Evolutionary conservation across 2,888 invertebrate genomes (phyloP), one percentile per base, ranked within the genome.

Genomic region (Papilio protenor): DNA sequence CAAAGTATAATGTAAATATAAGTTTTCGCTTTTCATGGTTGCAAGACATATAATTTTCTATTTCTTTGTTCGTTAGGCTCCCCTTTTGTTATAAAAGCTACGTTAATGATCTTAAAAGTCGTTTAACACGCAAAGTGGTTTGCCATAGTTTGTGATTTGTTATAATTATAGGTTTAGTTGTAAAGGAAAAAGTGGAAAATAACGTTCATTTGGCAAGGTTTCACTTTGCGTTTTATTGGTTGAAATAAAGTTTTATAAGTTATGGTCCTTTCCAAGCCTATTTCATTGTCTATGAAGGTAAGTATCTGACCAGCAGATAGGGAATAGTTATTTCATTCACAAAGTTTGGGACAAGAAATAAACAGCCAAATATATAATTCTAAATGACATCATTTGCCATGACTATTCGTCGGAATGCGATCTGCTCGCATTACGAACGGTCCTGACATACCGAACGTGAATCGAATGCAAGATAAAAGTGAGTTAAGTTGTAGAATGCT

Each of bases 71-170:
- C 74, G 79, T 64, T 83, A 73, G 27, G 80, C 75, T 55, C 69
- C 75, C 80, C 75, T 74, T 79, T 76, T 77, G 81, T 82, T 81
- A 84, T 88, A 87, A 87, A 87, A 84, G 82, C 79, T 83, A 84
- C 86, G 87, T 85, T 85, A 89, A 85, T 82, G 85, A 85, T 87
- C 87, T 88, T 85, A 85, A 87, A 87, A 81, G 84, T 81, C 81
- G 82, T 84, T 83, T 82, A 82, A 84, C 89, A 90, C 87, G 90
- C 90, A 80, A 89, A 78, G 83, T 83, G 80, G 81, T 83, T 86
- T 84, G 81, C 79, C 83, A 83, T 84, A 75, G 78, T 78, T 78
- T 78, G 78, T 78, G 72, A 78, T 76, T 78, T 76, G 78, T 78
- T 66, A 69, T 78, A 78, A 78, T 78, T 73, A 69, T 75, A 59